Conservation (phyloP, 2,888 invertebrate genomes). For the Drosophila flavopinicola region DNA sequence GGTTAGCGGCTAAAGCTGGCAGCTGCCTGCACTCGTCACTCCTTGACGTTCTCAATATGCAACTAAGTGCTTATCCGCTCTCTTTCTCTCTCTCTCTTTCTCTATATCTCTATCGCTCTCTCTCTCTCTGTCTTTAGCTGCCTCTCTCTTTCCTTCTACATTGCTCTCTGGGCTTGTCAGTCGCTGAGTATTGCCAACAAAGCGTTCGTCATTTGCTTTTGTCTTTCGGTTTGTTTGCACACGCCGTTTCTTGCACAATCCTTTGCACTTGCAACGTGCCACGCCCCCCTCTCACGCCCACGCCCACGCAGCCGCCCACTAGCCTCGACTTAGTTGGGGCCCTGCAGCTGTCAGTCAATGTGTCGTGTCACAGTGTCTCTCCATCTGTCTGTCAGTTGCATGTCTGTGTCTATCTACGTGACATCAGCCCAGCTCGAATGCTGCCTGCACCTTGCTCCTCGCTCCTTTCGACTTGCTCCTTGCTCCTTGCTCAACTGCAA, state of each 20-base stretch:
- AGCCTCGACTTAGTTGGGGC: conserved; percentile 44
- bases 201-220: conserved; percentile 79
- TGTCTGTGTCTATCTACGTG: conserved; percentile 81
- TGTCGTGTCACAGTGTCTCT: conserved; percentile 82
- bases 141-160: background rate
- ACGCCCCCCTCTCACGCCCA: conserved; percentile 3
- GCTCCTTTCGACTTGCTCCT: no score
- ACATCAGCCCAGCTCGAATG: conserved; percentile 76
- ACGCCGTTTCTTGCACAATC: conserved; percentile 75
- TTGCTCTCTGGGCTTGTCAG: conserved; percentile 46
- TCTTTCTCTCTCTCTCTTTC: background rate
- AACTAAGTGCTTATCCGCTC: conserved; percentile 37
- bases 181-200: conserved; percentile 43
- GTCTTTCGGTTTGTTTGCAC: conserved; percentile 80
- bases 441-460: no score
- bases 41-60: conserved; percentile 51
- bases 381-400: conserved; percentile 83
- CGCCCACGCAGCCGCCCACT: conserved; percentile 5
- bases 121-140: background rate
- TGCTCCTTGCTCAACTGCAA: conserved; percentile 60
- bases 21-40: conserved; percentile 23
- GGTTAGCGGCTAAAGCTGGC: background rate
- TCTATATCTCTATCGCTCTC: background rate
- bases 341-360: conserved; percentile 82
- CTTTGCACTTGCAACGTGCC: conserved; percentile 58